phyloP scores from a whole-genome alignment of 1,140 invertebrate genomes.

The Drosophila pseudoananassae region DNA sequence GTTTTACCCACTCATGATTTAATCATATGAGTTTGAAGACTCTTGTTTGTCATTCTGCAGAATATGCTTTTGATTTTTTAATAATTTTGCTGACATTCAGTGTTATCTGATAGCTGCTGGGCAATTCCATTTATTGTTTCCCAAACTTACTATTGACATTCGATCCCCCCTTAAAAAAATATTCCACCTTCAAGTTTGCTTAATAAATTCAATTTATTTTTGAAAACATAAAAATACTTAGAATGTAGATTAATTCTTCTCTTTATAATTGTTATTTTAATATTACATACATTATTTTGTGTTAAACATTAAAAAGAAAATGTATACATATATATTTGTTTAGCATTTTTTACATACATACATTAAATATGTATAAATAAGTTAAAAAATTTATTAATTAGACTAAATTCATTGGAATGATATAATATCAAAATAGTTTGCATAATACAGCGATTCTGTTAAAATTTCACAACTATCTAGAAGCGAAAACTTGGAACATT shows the following conservation, averaged over 20 bases:
- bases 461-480: constrained; percentile 82
- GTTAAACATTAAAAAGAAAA: constrained; percentile 78
- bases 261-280: constrained; percentile 35
- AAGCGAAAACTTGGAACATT: constrained; percentile 71
- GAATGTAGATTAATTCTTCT: constrained; percentile 56
- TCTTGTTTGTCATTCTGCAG: constrained; percentile 19
- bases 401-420: constrained; percentile 82
- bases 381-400: constrained; percentile 82
- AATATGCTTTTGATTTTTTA: constrained; percentile 18
- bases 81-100: constrained; percentile 42
- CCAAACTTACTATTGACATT: constrained; percentile 18
- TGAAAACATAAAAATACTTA: constrained; percentile 82
- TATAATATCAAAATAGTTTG: constrained; percentile 82
- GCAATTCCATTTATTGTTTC: constrained; percentile 8
- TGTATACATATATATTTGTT: constrained; percentile 68
- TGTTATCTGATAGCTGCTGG: constrained; percentile 31
- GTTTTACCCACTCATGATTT: constrained; percentile 44
- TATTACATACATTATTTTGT: constrained; percentile 53
- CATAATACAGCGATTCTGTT: constrained; percentile 73
- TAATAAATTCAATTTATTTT: constrained; percentile 81
- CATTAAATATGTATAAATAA: constrained; percentile 77
- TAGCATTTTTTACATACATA: constrained; percentile 74
- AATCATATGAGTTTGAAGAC: constrained; percentile 48
- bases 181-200: constrained; percentile 35
- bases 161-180: background rate